Evolutionary conservation across 2,797 vertebrate species (phyloP), one percentile per base, ranked within the genome.

Genomic region (Rhyacichthys aspro): DNA sequence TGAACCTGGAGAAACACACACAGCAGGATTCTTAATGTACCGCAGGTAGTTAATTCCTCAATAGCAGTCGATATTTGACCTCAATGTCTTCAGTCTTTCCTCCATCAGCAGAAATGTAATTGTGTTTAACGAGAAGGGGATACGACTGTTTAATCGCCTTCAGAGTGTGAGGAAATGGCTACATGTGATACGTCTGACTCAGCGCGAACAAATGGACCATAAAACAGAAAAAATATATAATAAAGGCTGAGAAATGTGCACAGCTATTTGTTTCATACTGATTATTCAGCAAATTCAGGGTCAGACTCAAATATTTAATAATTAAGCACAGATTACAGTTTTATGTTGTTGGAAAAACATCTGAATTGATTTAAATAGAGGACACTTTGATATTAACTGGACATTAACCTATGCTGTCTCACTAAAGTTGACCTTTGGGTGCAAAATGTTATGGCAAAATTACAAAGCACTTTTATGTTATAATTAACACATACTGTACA

Each of bases 1-100:
- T 90, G 83, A 75, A 98, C 80, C 98, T 99, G 9, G 18, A 12
- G 12, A 0, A 39, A 28, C 15, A 63, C 33, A 71, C 50, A 63
- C n/a, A 70, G 17, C 3, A 62, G 14, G 23, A 50, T 32, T 23
- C 8, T 0, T 76, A 8, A 62, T 64, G 58, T 47, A 65, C 15
- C 19, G 36, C 16, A 67, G 11, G 11, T 7, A 16, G 38, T 53
- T 45, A 41, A 69, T 72, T 68, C 9, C 32, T 23, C 34, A 28
- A 34, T 34, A 63, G 39, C 9, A 8, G 38, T 67, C 43, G 8
- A n/a, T 59, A 18, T 14, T 3, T 65, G 52, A 39, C 41, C 55
- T 59, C 8, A 7, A 18, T 44, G 46, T 55, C 36, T 16, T 55
- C 6, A 15, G 39, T 43, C 28, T 55, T 5, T 15, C 36, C 41